Conservation (phyloP, 92 coral and sea anemone species). For the Muricea muricata region DNA sequence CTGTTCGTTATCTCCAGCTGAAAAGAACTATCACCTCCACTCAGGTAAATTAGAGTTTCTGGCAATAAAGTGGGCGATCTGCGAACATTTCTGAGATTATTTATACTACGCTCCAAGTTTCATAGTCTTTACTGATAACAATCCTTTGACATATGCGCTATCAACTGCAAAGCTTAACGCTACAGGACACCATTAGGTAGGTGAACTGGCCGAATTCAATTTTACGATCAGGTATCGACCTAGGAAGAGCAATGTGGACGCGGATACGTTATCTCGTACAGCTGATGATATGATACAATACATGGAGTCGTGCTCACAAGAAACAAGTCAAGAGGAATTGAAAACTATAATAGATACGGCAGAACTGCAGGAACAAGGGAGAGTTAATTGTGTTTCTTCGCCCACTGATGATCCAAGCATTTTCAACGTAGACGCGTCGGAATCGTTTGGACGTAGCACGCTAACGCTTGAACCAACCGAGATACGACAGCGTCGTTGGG, state of each 20-base stretch:
- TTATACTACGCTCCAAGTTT: slow-evolving; percentile 29
- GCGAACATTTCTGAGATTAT: slow-evolving; percentile 55
- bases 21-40: slow-evolving; percentile 61
- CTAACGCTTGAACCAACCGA: background rate
- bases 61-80: slow-evolving; percentile 40
- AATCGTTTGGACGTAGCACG: background rate
- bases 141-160: slow-evolving; percentile 46
- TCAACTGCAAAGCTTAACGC: slow-evolving; percentile 38
- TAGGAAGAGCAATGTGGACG: slow-evolving; percentile 48
- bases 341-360: background rate
- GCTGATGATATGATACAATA: slow-evolving; percentile 19
- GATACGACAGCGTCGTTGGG: background rate
- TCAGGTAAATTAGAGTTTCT: slow-evolving; percentile 57
- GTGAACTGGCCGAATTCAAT: slow-evolving; percentile 58
- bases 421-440: background rate
- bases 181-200: slow-evolving; percentile 52
- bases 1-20: too few species aligned
- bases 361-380: slow-evolving; percentile 26
- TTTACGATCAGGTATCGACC: slow-evolving; percentile 53
- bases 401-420: slow-evolving; percentile 3
- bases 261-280: slow-evolving; percentile 49
- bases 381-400: slow-evolving; percentile 44
- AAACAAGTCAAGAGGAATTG: slow-evolving; percentile 10
- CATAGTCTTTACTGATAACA: slow-evolving; percentile 40
- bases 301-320: slow-evolving; percentile 35